These are phyloP conservation scores for Bombus affinis DNA, from an alignment of 1,140 invertebrate species.

Conservation along the genomic window DNA sequence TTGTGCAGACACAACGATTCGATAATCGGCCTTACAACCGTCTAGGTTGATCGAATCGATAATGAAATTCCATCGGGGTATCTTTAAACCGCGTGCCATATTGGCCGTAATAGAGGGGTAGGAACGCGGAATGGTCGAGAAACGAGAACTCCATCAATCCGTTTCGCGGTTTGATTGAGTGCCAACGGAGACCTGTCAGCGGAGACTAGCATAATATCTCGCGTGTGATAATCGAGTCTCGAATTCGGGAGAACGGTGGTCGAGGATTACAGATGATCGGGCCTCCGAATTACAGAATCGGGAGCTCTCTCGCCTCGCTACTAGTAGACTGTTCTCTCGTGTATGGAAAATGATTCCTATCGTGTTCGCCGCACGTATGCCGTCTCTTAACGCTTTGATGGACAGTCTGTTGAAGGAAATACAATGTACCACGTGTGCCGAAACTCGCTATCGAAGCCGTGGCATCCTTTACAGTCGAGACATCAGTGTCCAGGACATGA, in stretches of 20 bases:
- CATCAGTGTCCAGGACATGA: background rate
- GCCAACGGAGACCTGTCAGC: conserved; percentile 48
- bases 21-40: background rate
- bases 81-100: conserved; percentile 38
- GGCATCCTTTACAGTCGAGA: background rate
- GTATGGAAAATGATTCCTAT: conserved; percentile 32
- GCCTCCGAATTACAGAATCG: conserved; percentile 30
- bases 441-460: background rate
- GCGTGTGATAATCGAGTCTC: conserved; percentile 52
- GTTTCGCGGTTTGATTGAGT: conserved; percentile 50
- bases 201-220: conserved; percentile 48
- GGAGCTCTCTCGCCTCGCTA: background rate
- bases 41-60: background rate
- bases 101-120: conserved; percentile 11
- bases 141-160: conserved; percentile 48
- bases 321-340: background rate
- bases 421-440: conserved; percentile 23
- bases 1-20: background rate
- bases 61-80: conserved; percentile 2
- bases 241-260: conserved; percentile 39
- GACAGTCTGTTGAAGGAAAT: conserved; percentile 38
- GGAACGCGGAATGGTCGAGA: background rate
- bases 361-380: conserved; percentile 10
- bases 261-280: conserved; percentile 45
- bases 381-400: conserved; percentile 40